Evolutionary conservation across 2,888 invertebrate species (phyloP), one percentile per base, ranked within the genome.

Genomic region (Alloscopus bannaensis): DNA sequence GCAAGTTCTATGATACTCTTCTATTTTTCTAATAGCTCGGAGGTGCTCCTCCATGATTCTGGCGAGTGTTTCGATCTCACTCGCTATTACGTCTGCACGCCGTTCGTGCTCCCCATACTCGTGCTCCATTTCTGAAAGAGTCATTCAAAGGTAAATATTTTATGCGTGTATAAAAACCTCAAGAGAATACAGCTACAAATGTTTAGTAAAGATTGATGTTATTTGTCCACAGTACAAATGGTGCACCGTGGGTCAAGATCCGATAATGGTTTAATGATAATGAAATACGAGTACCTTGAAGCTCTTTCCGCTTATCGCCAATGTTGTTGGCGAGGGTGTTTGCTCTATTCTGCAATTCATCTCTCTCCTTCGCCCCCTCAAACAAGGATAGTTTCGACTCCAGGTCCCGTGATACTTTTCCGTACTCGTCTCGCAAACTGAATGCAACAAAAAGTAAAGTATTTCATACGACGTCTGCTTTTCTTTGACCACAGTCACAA

Each of bases 281-380:
- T 36, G 36, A 8, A 8, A 6, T 45, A 45, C 84, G 84, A n/a
- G n/a, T 91, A 88, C 93, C 90, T 86, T 92, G 91, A 65, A 96
- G 89, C 86, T 93, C 92, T 85, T 92, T 92, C 26, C 94, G 89
- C 88, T 94, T 94, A 77, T 90, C 91, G 86, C 92, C 92, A 1
- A 95, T 95, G 83, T 93, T 93, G 78, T 93, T 93, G 1, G 95
- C 95, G 24, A 98, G 90, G 86, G 93, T 92, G 45, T 94, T 93
- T 0, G 98, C 97, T 82, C 94, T 91, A 85, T 93, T 92, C 71
- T 95, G 90, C 70, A 98, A 89, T 50, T 91, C 89, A 87, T 94
- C 96, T 77, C 94, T 91, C 81, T 92, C 92, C 86, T 95, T 93
- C 0, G 95, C 94, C 81, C 91, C 92, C 66, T 93, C 93, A 6